Evolutionary conservation across 2,113 vertebrate genomes (phyloP).

Genomic region (Micromys minutus): DNA sequence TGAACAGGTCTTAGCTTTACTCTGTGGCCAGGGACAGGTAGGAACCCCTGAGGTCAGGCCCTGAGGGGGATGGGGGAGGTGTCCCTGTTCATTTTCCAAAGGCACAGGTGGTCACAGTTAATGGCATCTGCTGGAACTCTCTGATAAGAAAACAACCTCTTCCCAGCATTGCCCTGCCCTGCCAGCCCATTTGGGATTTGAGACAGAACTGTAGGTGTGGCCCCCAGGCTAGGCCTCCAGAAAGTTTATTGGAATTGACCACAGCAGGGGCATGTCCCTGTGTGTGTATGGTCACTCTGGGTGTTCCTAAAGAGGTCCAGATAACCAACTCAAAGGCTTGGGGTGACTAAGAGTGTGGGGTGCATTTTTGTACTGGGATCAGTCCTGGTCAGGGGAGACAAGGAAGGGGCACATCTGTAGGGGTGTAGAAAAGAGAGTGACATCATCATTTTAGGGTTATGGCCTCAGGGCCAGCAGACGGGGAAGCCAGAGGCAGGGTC

Average conservation of each 20-base stretch:
- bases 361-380: not conserved
- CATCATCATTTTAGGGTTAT: slow-evolving; percentile 23
- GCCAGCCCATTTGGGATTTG: slow-evolving; percentile 28
- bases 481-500: slow-evolving; percentile 6
- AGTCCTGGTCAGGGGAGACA: not conserved
- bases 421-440: not conserved
- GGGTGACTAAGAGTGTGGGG: not conserved
- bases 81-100: slow-evolving; percentile 43
- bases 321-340: not conserved
- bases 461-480: not conserved
- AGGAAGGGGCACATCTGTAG: not conserved
- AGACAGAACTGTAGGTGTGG: not conserved
- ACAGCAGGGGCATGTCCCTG: not conserved
- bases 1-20: not conserved
- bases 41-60: not conserved
- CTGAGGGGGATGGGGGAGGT: not conserved
- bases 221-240: not conserved
- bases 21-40: not conserved
- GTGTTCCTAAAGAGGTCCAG: not conserved
- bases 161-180: slow-evolving; percentile 55
- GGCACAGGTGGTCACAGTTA: slow-evolving; percentile 65
- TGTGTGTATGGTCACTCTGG: not conserved
- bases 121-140: slow-evolving; percentile 51
- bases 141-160: slow-evolving; percentile 67
- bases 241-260: not conserved